phyloP scores from a whole-genome alignment of 2,888 invertebrate species.

The Hanleya hanleyi region DNA sequence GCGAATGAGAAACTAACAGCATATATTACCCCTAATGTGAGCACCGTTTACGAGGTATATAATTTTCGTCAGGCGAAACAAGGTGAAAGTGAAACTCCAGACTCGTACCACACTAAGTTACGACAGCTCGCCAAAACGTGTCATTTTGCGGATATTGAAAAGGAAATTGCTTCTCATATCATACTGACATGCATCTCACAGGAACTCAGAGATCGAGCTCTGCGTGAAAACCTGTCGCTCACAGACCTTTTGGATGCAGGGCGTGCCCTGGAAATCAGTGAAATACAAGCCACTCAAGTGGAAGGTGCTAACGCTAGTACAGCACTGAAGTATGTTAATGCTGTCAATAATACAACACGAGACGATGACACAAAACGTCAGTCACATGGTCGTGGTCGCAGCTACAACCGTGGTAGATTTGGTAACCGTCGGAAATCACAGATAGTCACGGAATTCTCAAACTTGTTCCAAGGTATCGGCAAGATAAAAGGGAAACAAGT shows the following conservation, averaged over 20 bases:
- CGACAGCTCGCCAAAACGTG: conserved; percentile 12
- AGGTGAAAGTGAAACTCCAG: conserved; percentile 4
- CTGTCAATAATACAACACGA: background rate
- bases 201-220: background rate
- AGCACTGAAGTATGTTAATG: background rate
- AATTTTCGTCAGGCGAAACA: conserved; percentile 11
- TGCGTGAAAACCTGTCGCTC: conserved; percentile 4
- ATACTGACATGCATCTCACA: background rate
- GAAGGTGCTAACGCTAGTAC: background rate
- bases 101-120: conserved; percentile 11
- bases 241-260: conserved; percentile 8
- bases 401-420: no score
- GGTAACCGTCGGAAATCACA: no score
- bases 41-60: background rate
- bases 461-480: no score
- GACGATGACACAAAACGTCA: background rate
- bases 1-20: background rate
- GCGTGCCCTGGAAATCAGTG: conserved; percentile 10
- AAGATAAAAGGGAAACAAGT: no score
- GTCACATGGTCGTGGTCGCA: no score
- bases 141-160: conserved; percentile 12
- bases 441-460: no score
- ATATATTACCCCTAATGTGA: conserved; percentile 14
- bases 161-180: conserved; percentile 13
- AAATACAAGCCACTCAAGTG: conserved; percentile 3